phyloP scores from a whole-genome alignment of 2,888 invertebrate genomes.

The Ichneumoninae sp. region DNA sequence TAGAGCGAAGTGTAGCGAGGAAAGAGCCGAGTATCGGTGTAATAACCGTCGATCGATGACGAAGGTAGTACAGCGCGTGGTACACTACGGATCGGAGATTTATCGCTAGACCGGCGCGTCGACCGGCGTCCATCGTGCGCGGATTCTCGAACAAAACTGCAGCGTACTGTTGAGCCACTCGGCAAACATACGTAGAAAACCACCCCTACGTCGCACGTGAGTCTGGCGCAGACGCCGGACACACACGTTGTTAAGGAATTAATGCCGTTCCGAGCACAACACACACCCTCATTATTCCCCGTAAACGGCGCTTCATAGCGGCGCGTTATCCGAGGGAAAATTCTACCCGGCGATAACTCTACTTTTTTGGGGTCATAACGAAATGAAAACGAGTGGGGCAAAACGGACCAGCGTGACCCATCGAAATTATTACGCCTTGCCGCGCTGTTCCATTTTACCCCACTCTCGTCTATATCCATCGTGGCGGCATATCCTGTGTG shows the following conservation, averaged over 20 bases:
- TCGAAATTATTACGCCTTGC: not conserved
- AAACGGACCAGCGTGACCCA: not conserved
- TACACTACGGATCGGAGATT: not conserved
- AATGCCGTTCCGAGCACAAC: slow-evolving; percentile 11
- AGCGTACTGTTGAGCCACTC: slow-evolving; percentile 69
- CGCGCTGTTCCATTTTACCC: not conserved
- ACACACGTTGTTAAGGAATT: slow-evolving; percentile 55
- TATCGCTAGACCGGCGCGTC: slow-evolving; percentile 7
- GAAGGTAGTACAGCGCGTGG: not conserved
- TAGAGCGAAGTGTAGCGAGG: not conserved
- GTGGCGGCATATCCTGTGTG: too few relatives aligned
- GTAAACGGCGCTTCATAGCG: not conserved
- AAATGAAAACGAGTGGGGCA: not conserved
- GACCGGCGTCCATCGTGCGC: slow-evolving; percentile 71
- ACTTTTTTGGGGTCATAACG: not conserved
- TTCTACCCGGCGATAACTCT: not conserved
- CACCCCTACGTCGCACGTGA: slow-evolving; percentile 74
- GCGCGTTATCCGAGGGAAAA: not conserved
- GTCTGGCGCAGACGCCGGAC: slow-evolving; percentile 74
- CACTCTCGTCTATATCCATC: too few relatives aligned
- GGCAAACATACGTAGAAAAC: slow-evolving; percentile 68
- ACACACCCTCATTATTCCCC: not conserved
- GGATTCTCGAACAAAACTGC: slow-evolving; percentile 75
- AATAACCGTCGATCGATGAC: not conserved
- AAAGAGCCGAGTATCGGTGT: not conserved